Conservation (phyloP, 2,113 vertebrate species). For the Sebastes fasciatus region DNA sequence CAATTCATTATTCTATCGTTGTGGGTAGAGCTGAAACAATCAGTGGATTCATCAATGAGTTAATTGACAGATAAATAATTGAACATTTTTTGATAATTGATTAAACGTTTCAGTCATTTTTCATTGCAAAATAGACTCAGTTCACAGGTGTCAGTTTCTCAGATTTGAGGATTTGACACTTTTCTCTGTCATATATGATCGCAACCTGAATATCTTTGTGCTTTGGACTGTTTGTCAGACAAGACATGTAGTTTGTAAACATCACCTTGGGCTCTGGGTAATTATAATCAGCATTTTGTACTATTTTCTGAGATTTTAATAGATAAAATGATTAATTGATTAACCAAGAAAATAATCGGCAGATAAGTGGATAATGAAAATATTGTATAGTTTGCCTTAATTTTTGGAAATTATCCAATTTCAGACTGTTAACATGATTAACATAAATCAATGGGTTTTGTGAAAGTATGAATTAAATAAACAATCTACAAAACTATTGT, state of each 20-base stretch:
- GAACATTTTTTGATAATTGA: neutral
- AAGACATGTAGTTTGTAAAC: neutral
- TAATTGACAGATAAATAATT: neutral
- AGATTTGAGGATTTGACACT: neutral
- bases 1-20: neutral
- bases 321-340: neutral
- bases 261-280: neutral
- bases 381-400: neutral
- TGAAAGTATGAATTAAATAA: neutral
- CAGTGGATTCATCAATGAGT: neutral
- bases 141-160: neutral
- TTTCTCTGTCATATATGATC: neutral
- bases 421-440: neutral
- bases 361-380: neutral
- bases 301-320: neutral
- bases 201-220: neutral
- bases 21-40: neutral
- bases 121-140: neutral
- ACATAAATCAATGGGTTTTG: neutral
- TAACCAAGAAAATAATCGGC: neutral
- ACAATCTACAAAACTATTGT: neutral
- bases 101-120: neutral
- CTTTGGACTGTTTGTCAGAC: neutral
- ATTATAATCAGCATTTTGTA: neutral
- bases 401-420: neutral